Base-by-base conservation (phyloP, 2,797 vertebrate species). In the Malacoctenus gilli region DNA sequence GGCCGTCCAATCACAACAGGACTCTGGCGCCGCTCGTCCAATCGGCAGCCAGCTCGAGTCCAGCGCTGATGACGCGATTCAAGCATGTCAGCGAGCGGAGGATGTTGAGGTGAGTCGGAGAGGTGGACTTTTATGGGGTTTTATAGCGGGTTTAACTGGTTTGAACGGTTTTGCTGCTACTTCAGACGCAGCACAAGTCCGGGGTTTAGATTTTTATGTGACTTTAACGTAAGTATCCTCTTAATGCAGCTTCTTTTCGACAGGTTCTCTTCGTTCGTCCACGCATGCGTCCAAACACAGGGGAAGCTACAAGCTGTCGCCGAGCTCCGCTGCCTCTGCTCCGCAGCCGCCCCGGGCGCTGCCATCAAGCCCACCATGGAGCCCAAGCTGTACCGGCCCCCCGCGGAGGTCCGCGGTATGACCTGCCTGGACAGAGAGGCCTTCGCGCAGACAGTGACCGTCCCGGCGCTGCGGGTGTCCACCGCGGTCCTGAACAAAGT, bases 401-500 rank as follows among this genome's bases (percentile, higher is more conserved):
- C 92, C 63, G 76, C 92, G 2, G 47, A 75, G 35, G 95, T 97
- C 36, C 89, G 95, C 30, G 97, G 97, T 23, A 98, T 99, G 95
- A 96, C 91, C 10, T 38, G 60, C 5, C 92, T 99, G 22, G 77
- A 98, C 76, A 92, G 91, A 66, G 90, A 92, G 1, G 94, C 93
- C 67, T 99, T 99, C 88, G 89, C 84, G 59, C 96, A 89, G 81
- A 92, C 83, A 3, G 63, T 99, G 8, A 84, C 75, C 3, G 88
- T 99, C 55, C 97, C 97, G 4, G 94, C 92, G 40, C 82, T 99
- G 16, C 92, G 92, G 61, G 91, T 95, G 41, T 93, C 85, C 34
- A 95, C 90, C 23, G 83, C 89, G 49, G 82, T 88, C 3, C 68
- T 96, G 40, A 91, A 86, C 47, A 87, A 86, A 66, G 82, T 96